Evolutionary conservation across 2,113 vertebrate genomes (phyloP).

Genomic region (Anser cygnoides): DNA sequence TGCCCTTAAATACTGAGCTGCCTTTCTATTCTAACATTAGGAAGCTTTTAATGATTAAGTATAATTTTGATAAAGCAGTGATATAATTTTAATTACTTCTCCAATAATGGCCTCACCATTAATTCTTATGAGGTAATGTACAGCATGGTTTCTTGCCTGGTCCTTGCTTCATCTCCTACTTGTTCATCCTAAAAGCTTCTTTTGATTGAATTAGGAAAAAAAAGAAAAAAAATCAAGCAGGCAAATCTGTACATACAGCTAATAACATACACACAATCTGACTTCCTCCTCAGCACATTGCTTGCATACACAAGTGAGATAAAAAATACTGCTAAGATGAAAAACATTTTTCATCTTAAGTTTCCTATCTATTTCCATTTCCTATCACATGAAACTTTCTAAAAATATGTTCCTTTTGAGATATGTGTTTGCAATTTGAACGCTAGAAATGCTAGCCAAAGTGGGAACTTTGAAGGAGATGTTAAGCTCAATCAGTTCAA

Average conservation of each 20-base stretch:
- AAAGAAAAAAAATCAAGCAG: not conserved
- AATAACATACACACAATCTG: not conserved
- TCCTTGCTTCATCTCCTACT: not conserved
- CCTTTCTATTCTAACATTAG: not conserved
- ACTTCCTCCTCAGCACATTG: not conserved
- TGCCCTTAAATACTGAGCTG: not conserved
- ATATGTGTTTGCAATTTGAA: conserved; percentile 32
- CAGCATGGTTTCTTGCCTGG: not conserved
- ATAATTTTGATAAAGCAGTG: not conserved
- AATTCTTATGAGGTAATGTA: not conserved
- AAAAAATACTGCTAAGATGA: conserved; percentile 32
- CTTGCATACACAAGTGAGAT: conserved; percentile 19
- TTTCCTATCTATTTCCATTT: not conserved
- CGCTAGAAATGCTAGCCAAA: not conserved
- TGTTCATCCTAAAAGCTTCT: conserved; percentile 19
- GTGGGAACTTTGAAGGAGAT: conserved; percentile 36
- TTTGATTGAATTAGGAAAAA: not conserved
- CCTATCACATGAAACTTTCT: not conserved
- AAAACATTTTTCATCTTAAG: conserved; percentile 34
- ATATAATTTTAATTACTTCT: not conserved
- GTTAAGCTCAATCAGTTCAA: conserved; percentile 19
- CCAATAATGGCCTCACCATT: not conserved
- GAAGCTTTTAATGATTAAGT: not conserved
- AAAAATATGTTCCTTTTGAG: conserved; percentile 45
- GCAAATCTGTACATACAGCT: not conserved